Conservation (phyloP, 1,140 invertebrate genomes). For the Drosophila insularis region DNA sequence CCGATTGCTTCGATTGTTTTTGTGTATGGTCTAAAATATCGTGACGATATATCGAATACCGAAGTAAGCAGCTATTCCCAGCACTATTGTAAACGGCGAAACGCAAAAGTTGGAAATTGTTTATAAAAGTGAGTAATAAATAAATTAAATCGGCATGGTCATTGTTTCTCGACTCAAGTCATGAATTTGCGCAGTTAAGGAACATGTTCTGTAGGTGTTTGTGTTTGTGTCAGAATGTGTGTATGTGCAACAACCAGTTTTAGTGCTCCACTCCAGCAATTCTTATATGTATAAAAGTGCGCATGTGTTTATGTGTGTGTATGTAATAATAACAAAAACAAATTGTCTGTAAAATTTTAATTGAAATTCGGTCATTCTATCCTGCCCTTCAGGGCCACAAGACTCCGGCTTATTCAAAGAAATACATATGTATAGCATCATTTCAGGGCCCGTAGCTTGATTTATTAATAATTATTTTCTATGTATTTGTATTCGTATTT, state of each 20-base stretch:
- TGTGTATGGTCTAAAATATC: too few relatives aligned
- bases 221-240: not conserved
- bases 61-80: too few relatives aligned
- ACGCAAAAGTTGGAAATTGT: constrained; percentile 37
- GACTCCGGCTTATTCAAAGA: not conserved
- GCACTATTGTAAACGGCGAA: not conserved
- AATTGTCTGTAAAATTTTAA: constrained; percentile 33
- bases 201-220: constrained; percentile 12
- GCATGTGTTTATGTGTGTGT: constrained; percentile 38
- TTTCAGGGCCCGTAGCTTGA: constrained; percentile 52
- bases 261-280: constrained; percentile 29
- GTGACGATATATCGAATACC: too few relatives aligned
- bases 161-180: constrained; percentile 2
- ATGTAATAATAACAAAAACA: constrained; percentile 74
- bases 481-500: not conserved
- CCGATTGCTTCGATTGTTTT: too few relatives aligned
- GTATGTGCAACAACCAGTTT: constrained; percentile 52
- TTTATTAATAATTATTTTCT: constrained; percentile 72
- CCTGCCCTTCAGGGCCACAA: constrained; percentile 9
- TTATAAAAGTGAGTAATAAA: constrained; percentile 69
- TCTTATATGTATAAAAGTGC: constrained; percentile 26
- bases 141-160: not conserved
- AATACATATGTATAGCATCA: constrained; percentile 26
- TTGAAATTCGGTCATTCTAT: constrained; percentile 16
- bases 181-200: constrained; percentile 29